Base-by-base conservation (phyloP, 2,888 invertebrate species). In the Drosophila anomelani region DNA sequence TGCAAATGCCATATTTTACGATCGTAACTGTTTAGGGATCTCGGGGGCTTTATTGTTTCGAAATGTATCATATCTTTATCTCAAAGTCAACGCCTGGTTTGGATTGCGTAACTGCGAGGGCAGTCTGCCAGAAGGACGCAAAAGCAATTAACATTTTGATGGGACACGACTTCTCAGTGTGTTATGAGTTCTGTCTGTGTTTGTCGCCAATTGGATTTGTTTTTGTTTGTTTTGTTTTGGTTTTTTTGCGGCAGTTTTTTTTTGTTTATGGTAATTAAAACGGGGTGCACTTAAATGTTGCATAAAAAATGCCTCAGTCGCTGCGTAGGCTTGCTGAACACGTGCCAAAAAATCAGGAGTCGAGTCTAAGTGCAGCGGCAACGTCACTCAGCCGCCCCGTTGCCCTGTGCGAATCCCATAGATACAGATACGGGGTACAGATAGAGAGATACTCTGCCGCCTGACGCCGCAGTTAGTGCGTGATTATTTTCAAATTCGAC, bases 401-500 rank as follows among this genome's bases (percentile, higher is more conserved):
- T 47, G 78, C 63, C 62, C 67, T 75, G 78, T 67, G 69, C 51
- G 60, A 58, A 66, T 66, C 71, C 56, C 54, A 72, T 58, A 76
- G 78, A 84, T 79, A 71, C 79, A 72, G 76, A 85, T 76, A 73
- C 80, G 20, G 36, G 36, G n/a, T 68, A 69, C 51, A 53, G 54
- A 29, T 38, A 51, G n/a, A 59, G 59, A 41, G 44, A 44, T 60
- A 57, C 60, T 54, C 36, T 49, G 51, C 8, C 51, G 47, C 64
- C 13, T 66, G 75, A 43, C 60, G 75, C 63, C 67, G 84, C 81
- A 85, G 88, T 88, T 85, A 88, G 84, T 88, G 81, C 64, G 87
- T 81, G 87, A 87, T 87, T 87, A 87, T 87, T 87, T 87, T 89
- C 89, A 87, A 89, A 87, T 87, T 88, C 87, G 87, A 87, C 87